Evolutionary conservation across 2,888 invertebrate species (phyloP).

Genomic region (Pasiphila rectangulata): DNA sequence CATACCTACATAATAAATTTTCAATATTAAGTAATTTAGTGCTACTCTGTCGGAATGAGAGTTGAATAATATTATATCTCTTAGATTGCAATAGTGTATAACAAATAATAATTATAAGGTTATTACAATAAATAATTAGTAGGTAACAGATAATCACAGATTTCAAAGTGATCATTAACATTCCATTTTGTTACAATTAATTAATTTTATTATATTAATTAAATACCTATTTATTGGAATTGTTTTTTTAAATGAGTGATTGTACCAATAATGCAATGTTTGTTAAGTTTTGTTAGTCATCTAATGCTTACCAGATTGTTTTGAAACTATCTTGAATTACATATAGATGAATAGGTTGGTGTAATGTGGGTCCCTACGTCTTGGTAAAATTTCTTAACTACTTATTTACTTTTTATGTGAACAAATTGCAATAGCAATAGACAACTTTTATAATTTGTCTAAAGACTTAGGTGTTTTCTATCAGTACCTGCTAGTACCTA

Average conservation of each 20-base stretch:
- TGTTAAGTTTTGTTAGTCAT: slow-evolving; percentile 31
- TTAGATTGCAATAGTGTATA: slow-evolving; percentile 19
- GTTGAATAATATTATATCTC: slow-evolving; percentile 29
- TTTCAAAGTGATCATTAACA: slow-evolving; percentile 25
- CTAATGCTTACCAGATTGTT: too few species aligned
- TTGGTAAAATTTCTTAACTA: too few species aligned
- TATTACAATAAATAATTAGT: slow-evolving; percentile 37
- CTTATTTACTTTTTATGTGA: too few species aligned
- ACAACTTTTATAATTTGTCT: too few species aligned
- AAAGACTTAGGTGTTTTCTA: too few species aligned
- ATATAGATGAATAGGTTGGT: too few species aligned
- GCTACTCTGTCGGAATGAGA: slow-evolving; percentile 30
- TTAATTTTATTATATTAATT: slow-evolving; percentile 30
- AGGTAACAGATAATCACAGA: slow-evolving; percentile 54
- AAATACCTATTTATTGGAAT: slow-evolving; percentile 9
- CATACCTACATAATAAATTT: neutral
- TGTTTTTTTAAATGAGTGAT: slow-evolving; percentile 25
- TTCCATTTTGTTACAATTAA: slow-evolving; percentile 26
- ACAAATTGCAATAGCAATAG: too few species aligned
- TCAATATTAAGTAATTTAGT: slow-evolving; percentile 13
- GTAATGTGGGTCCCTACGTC: too few species aligned
- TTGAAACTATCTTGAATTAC: too few species aligned
- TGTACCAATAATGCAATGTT: neutral
- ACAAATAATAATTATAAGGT: slow-evolving; percentile 30
- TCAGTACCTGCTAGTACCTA: too few species aligned